Base-by-base conservation (phyloP, 1,140 invertebrate genomes). In the Pogonomyrmex barbatus region DNA sequence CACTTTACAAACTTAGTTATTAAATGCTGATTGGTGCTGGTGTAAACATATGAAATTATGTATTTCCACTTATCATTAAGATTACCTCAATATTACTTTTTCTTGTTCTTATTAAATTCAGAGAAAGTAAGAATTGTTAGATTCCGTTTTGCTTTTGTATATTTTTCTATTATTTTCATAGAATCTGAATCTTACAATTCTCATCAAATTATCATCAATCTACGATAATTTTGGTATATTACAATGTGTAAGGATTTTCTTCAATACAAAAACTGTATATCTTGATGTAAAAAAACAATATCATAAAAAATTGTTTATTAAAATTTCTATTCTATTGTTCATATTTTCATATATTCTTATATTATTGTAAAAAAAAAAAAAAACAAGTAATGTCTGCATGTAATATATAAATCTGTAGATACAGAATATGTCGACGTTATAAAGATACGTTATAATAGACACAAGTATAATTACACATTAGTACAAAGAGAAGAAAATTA, bases 11-110 rank as follows among this genome's bases (percentile, higher is more conserved):
- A 91, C 90, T 92, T 93, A 90, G 89, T 93, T 86, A 94, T 94
- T 93, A 93, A 94, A 94, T 94, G 91, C 91, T 94, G 92, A 94
- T 94, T 93, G 94, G 94, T 94, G 94, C 93, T 94, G 93, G 93
- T 94, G 90, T 91, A 93, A 90, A 92, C 87, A 89, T 9, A 62
- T 71, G 88, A 84, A 79, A 60, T 85, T 60, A 79, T 85, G 75
- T 88, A 68, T 86, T 87, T 88, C 75, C 68, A 87, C 89, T 86
- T 76, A 79, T 76, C 56, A 78, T 54, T 58, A 63, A 30, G 30
- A 79, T 52, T 89, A 85, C 65, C 88, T 77, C 42, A 24, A 24
- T 24, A 24, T 24, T 24, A 24, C 24, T 24, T 86, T 10, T 78
- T 52, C 30, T 10, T 39, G n/a, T 50, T 36, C 54, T 30, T 52